Base-by-base conservation (phyloP, 2,888 invertebrate species). In the Anticlea derivata region DNA sequence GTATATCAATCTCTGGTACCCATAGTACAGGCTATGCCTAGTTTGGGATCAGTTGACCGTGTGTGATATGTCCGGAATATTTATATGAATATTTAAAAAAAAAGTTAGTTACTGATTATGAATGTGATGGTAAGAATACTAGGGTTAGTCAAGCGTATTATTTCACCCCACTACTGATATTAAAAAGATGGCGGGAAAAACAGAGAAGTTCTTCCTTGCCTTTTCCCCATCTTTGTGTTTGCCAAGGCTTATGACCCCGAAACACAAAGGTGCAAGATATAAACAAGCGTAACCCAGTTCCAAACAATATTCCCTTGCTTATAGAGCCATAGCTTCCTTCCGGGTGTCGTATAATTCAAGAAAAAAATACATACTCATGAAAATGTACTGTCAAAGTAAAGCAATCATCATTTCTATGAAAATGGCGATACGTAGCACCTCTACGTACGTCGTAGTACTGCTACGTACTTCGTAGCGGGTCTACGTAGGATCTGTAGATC, bases 331-430 rank as follows among this genome's bases (percentile, higher is more conserved):
- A 33, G 27, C 24, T 30, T 41, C 22, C 41, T 30, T 22, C 31
- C 27, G 41, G 33, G 29, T 35, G 43, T 13, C 48, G 27, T 53
- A 49, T 48, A 53, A 44, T 53, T 40, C 48, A 50, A 34, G 26
- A 23, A 12, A 49, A 44, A 53, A 44, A 48, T 39, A 53, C 39
- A 38, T 26, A 10, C 26, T 50, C 44, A 34, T 35, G 30, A 39
- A 34, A 48, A 48, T 44, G 38, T 48, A 39, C 44, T 45, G 48
- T 40, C 44, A 35, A 41, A 34, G 33, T 39, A 34, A 35, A 44
- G 30, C 44, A 53, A 58, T 58, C 41, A 51, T 54, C 51, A 58
- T 58, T 55, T 35, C 39, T 46, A 49, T 58, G 58, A 55, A 54
- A 47, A 55, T 51, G 48, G 54, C 41, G 48, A 47, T 20, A 7